These are phyloP conservation scores for Mastomys coucha DNA, from an alignment of 2,113 vertebrate species.

Conservation along the genomic window DNA sequence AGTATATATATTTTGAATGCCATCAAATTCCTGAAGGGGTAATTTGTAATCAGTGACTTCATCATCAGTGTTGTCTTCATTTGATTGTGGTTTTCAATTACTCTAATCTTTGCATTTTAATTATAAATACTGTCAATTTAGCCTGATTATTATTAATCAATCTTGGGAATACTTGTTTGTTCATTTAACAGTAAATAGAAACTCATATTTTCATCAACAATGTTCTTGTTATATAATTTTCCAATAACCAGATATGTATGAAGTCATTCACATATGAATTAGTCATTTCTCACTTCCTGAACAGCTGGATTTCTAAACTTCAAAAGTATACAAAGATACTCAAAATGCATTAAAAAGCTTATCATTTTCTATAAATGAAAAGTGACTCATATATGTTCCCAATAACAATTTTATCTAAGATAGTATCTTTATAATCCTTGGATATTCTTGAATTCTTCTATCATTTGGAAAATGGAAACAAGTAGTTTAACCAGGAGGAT, in stretches of 20 bases:
- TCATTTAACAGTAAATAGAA: slow-evolving; percentile 56
- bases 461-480: slow-evolving; percentile 5
- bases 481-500: background rate
- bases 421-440: background rate
- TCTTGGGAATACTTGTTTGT: slow-evolving; percentile 66
- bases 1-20: slow-evolving; percentile 57
- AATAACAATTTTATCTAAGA: slow-evolving; percentile 9
- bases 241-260: slow-evolving; percentile 54
- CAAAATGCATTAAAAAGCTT: slow-evolving; percentile 28
- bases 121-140: slow-evolving; percentile 76
- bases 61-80: slow-evolving; percentile 70
- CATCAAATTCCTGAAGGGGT: slow-evolving; percentile 62
- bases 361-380: slow-evolving; percentile 23
- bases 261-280: slow-evolving; percentile 43
- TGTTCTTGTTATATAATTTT: slow-evolving; percentile 70
- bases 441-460: slow-evolving; percentile 26
- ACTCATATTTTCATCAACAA: slow-evolving; percentile 70
- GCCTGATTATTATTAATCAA: slow-evolving; percentile 73
- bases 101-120: slow-evolving; percentile 74
- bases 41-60: slow-evolving; percentile 77
- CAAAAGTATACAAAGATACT: slow-evolving; percentile 15
- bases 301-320: slow-evolving; percentile 44
- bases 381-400: background rate
- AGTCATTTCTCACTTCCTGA: slow-evolving; percentile 45
- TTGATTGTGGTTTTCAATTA: slow-evolving; percentile 74